A percentile compares a stretch with the other conserved stretches of the same genome.
phyloP scores from a whole-genome alignment of 2,113 vertebrate genomes.

The Excalfactoria chinensis region DNA sequence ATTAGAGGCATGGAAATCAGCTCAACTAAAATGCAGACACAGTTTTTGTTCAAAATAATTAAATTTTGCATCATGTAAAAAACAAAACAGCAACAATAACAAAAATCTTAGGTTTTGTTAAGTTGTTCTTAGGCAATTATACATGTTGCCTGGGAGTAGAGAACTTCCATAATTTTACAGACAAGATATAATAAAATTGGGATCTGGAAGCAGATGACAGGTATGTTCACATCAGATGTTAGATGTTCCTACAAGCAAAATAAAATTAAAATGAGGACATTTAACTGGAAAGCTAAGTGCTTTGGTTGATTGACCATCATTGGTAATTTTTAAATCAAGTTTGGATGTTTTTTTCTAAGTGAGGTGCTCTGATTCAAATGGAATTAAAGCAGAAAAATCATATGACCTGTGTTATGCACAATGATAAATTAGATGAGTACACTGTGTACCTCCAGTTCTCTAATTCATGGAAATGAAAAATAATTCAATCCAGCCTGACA shows the following conservation, averaged over 20 bases:
- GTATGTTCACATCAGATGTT: neutral
- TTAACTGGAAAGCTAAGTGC: constrained; percentile 19
- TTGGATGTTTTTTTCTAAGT: constrained; percentile 13
- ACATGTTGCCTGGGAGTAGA: neutral
- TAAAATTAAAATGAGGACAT: constrained; percentile 34
- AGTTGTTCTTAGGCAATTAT: neutral
- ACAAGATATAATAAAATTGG: neutral
- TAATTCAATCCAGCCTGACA: neutral
- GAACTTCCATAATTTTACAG: neutral
- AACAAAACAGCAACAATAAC: neutral
- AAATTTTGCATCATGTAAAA: neutral
- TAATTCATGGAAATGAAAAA: constrained; percentile 29
- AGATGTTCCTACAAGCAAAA: constrained; percentile 5
- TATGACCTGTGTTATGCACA: neutral
- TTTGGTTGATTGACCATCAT: constrained; percentile 6
- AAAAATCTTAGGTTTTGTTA: neutral
- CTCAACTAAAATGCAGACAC: neutral
- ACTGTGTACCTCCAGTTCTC: neutral
- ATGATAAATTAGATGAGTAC: constrained; percentile 6
- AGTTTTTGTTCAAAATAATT: neutral
- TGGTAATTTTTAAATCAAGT: constrained; percentile 19
- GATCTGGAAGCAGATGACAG: neutral
- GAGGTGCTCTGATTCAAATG: neutral
- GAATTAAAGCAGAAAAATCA: constrained; percentile 10
- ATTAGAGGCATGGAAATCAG: neutral